Percentiles rank a stretch among this genome's conserved stretches.
phyloP scores from a whole-genome alignment of 1,140 invertebrate species.

The Lepidurus packardi region DNA sequence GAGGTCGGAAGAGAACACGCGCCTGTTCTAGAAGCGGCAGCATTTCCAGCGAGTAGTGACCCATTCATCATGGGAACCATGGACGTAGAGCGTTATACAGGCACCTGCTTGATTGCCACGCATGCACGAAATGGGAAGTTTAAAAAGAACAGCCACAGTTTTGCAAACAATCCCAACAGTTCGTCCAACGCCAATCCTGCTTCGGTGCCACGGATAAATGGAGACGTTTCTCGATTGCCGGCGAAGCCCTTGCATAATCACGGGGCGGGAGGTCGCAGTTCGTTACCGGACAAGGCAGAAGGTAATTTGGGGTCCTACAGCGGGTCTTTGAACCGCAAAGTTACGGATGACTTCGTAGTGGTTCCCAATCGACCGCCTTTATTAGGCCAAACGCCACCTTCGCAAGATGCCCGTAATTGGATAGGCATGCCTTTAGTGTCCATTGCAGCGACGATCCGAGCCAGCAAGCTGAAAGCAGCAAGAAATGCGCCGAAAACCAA shows the following conservation, averaged over 20 bases:
- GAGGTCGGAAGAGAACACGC: neutral
- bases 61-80: slow-evolving; percentile 39
- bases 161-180: neutral
- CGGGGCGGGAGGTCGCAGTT: neutral
- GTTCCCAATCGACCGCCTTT: slow-evolving; percentile 7
- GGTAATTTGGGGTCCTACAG: neutral
- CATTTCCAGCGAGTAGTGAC: neutral
- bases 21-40: neutral
- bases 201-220: slow-evolving; percentile 12
- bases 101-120: slow-evolving; percentile 57
- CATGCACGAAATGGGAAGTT: slow-evolving; percentile 37
- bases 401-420: slow-evolving; percentile 45
- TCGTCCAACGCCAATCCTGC: slow-evolving; percentile 14
- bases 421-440: slow-evolving; percentile 64
- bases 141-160: slow-evolving; percentile 20
- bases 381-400: neutral
- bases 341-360: slow-evolving; percentile 25
- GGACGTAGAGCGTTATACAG: slow-evolving; percentile 60
- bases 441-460: slow-evolving; percentile 46
- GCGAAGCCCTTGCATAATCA: neutral
- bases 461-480: slow-evolving; percentile 29
- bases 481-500: slow-evolving; percentile 22
- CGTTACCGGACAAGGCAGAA: neutral
- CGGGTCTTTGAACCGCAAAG: slow-evolving; percentile 16
- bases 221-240: neutral